These are phyloP conservation scores for Phengaris alcon DNA, from an alignment of 2,888 invertebrate species.

Conservation along the genomic window DNA sequence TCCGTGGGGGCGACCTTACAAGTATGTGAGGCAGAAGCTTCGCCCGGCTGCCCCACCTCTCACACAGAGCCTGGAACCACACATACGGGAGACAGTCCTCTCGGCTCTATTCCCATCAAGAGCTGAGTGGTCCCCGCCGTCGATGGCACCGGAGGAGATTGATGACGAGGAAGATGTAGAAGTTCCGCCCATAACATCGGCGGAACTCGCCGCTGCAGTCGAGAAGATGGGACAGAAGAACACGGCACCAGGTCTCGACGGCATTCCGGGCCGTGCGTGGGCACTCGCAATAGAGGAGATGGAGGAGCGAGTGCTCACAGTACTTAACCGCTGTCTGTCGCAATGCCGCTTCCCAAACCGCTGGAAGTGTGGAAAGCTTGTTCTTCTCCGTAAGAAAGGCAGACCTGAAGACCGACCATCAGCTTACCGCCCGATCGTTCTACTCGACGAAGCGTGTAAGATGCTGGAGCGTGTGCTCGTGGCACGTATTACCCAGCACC, in stretches of 20 bases:
- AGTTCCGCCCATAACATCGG: background rate
- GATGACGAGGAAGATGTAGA: background rate
- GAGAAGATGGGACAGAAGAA: background rate
- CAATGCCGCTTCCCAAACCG: slow-evolving; percentile 1
- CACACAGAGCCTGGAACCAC: slow-evolving; percentile 22
- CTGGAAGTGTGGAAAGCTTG: slow-evolving; percentile 23
- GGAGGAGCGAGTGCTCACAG: background rate
- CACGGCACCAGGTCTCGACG: slow-evolving; percentile 31
- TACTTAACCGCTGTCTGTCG: slow-evolving; percentile 7
- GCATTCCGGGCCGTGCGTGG: background rate
- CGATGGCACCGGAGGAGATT: background rate
- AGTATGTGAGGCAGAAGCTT: slow-evolving; percentile 21
- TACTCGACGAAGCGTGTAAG: slow-evolving; percentile 1
- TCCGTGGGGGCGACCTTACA: slow-evolving; percentile 32
- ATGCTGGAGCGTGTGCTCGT: slow-evolving; percentile 9
- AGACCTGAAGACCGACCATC: background rate
- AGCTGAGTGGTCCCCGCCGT: background rate
- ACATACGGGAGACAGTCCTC: background rate
- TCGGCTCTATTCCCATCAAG: slow-evolving; percentile 11
- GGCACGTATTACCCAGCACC: background rate
- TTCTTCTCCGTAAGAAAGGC: background rate
- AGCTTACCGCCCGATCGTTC: background rate
- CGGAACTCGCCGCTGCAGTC: background rate
- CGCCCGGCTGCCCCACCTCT: slow-evolving; percentile 28
- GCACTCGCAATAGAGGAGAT: slow-evolving; percentile 9